These are phyloP conservation scores for Belgica antarctica DNA, from an alignment of 2,888 invertebrate species.

Conservation along the genomic window DNA sequence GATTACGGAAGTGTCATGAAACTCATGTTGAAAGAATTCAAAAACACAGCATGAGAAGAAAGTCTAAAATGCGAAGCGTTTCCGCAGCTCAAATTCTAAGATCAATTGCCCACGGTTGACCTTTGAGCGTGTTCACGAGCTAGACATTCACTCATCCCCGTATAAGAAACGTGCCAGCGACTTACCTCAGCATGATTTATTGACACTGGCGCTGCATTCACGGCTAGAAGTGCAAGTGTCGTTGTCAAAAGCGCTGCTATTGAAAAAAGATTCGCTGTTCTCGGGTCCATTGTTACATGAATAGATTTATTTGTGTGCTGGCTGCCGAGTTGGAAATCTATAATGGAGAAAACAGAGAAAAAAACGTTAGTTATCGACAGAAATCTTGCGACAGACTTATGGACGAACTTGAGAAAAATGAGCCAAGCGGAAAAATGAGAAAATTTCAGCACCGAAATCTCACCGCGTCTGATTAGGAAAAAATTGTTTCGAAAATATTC, in stretches of 20 bases:
- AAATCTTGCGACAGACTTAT: constrained; percentile 16
- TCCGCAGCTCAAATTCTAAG: constrained; percentile 18
- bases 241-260: constrained; percentile 24
- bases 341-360: constrained; percentile 19
- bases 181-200: constrained; percentile 43
- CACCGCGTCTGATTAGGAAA: background rate
- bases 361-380: background rate
- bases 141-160: too few species aligned
- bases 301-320: background rate
- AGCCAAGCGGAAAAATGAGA: constrained; percentile 28
- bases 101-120: constrained; percentile 41
- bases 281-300: constrained; percentile 34
- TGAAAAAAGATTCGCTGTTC: constrained; percentile 17
- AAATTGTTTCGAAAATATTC: background rate
- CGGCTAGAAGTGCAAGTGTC: constrained; percentile 13
- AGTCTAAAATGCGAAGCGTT: background rate
- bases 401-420: constrained; percentile 27
- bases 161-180: too few species aligned
- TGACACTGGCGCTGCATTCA: constrained; percentile 25
- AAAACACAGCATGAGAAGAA: too few species aligned
- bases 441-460: background rate
- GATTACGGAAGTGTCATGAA: too few species aligned
- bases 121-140: constrained; percentile 14
- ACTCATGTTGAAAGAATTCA: too few species aligned
- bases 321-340: background rate